Evolutionary conservation across 2,113 vertebrate genomes (phyloP), one percentile per base, ranked within the genome.

Genomic region (Panthera leo): DNA sequence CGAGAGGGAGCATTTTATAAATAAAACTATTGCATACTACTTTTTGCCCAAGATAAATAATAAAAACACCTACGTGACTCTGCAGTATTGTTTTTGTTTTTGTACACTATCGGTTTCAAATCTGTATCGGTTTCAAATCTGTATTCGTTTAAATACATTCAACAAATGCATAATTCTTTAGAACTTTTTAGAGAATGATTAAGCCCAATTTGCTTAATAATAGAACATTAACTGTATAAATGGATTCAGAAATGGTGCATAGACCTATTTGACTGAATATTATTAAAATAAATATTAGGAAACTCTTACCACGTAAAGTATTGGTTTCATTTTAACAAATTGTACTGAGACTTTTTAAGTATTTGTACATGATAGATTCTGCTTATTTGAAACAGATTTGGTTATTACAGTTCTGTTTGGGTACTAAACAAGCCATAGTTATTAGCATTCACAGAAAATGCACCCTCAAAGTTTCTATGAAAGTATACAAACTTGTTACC

Each of bases 281-380:
- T 61, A 61, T 18, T 92, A 53, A 91, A 89, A 55, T 85, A 29
- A 4, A 11, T 89, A 16, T 73, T 80, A 45, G 61, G n/a, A 83
- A 78, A 53, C 23, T 78, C 45, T 21, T 79, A 27, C 23, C 21
- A 89, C 18, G 14, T n/a, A 58, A 78, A 70, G 8, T 65, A 16
- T 79, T 89, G 45, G 73, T 88, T 89, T 89, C 45, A 85, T 92
- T 92, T 94, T 94, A 93, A 36, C 18, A 80, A 75, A 51, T n/a
- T 83, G 1, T 63, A 34, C 51, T 42, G 63, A 86, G 2, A 70
- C n/a, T 58, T 86, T 80, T 86, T 18, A 83, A 61, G 36, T 87
- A 85, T 91, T 94, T 93, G 68, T 53, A 79, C 70, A 53, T 45
- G 9, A 75, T 61, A 51, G 1, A 21, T 11, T 87, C 85, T 89